Conservation (phyloP, 92 coral and sea anemone species). For the Paragorgia papillata region DNA sequence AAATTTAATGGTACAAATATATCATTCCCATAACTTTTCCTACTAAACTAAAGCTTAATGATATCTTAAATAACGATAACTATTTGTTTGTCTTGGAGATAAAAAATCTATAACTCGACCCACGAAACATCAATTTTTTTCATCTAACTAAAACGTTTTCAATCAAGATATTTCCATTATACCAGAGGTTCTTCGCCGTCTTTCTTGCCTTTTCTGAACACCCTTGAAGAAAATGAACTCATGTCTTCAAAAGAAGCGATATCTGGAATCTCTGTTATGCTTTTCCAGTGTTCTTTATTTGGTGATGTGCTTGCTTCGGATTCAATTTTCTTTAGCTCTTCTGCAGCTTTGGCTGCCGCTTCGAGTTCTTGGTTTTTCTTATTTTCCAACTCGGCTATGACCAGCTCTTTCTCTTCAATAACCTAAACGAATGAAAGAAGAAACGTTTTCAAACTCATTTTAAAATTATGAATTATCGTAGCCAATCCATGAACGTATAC, state of each 20-base stretch:
- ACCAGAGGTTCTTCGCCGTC: neutral
- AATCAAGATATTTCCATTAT: no score
- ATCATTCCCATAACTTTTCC: no score
- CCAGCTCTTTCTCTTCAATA: slow-evolving; percentile 18
- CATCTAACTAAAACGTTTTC: no score
- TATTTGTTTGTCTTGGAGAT: no score
- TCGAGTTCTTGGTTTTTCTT: slow-evolving; percentile 30
- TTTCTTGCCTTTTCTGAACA: neutral
- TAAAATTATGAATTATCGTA: no score
- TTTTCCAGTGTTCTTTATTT: slow-evolving; percentile 26
- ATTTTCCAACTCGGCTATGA: slow-evolving; percentile 15
- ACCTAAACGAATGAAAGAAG: neutral
- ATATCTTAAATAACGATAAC: no score
- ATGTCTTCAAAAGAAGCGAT: neutral
- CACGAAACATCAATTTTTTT: no score
- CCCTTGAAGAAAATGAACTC: neutral
- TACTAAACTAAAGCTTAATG: no score
- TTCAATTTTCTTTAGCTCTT: neutral
- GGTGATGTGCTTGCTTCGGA: neutral
- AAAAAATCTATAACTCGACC: no score
- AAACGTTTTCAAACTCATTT: no score
- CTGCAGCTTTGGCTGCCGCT: slow-evolving; percentile 12
- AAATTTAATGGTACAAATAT: no score
- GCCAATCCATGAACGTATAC: no score
- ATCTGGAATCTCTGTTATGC: slow-evolving; percentile 20